Evolutionary conservation across 2,797 vertebrate species (phyloP).

Genomic region (Coregonus suidteri): DNA sequence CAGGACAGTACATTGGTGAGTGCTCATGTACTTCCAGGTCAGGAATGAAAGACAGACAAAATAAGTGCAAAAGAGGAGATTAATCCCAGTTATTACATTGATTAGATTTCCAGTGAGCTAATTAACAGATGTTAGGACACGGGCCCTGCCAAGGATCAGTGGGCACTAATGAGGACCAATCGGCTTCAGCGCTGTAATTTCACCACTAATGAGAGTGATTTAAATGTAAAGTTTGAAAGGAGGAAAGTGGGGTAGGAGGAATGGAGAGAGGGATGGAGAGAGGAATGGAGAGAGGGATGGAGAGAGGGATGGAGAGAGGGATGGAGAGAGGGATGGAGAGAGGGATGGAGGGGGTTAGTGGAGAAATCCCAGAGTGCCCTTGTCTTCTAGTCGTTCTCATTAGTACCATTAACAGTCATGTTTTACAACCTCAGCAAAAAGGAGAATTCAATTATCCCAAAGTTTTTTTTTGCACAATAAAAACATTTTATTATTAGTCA

Average conservation of each 20-base stretch:
- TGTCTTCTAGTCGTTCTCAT: conserved; percentile 83
- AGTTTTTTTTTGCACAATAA: conserved; percentile 91
- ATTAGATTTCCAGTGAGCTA: conserved; percentile 99
- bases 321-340: conserved; percentile 39
- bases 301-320: conserved; percentile 58
- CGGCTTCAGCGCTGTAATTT: conserved; percentile 94
- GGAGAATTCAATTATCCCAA: conserved; percentile 93
- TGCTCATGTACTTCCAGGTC: not conserved
- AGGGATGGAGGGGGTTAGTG: conserved; percentile 50
- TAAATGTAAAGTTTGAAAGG: conserved; percentile 92
- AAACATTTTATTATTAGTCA: conserved; percentile 98
- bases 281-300: no score
- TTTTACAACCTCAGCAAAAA: conserved; percentile 91
- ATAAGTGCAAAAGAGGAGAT: conserved; percentile 97
- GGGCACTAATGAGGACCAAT: conserved; percentile 99
- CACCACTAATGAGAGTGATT: conserved; percentile 95
- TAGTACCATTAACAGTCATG: conserved; percentile 87
- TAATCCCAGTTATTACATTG: conserved; percentile 99
- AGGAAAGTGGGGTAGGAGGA: conserved; percentile 69
- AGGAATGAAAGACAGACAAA: conserved; percentile 73
- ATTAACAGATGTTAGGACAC: conserved; percentile 99
- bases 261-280: conserved; percentile 56
- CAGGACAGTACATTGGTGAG: conserved; percentile 29
- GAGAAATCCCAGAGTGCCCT: conserved; percentile 72
- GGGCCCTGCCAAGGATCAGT: conserved; percentile 97